Conservation (phyloP, 1,140 invertebrate genomes). For the Drosophila bipectinata region DNA sequence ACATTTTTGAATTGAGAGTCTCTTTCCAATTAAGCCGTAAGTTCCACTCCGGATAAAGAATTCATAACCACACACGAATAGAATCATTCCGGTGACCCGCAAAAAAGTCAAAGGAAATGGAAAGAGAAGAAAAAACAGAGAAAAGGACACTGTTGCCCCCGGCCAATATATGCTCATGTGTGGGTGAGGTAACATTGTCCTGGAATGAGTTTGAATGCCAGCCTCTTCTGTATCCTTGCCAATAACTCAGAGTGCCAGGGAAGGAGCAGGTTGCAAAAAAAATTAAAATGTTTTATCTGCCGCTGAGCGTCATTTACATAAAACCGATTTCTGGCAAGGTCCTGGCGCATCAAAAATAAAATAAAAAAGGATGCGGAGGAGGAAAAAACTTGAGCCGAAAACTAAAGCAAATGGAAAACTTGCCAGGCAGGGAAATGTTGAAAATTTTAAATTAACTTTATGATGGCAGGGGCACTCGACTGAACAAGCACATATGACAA, state of each 20-base stretch:
- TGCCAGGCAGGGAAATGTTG: conserved; percentile 15
- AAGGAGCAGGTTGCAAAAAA: conserved; percentile 5
- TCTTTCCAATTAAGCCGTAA: not conserved
- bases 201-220: conserved; percentile 53
- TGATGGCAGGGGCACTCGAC: conserved; percentile 60
- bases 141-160: conserved; percentile 6
- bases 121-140: not conserved
- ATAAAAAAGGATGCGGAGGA: not conserved
- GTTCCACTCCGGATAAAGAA: conserved; percentile 6
- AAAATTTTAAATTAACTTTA: conserved; percentile 75
- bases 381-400: conserved; percentile 35
- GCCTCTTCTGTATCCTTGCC: conserved; percentile 63
- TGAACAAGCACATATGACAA: conserved; percentile 65
- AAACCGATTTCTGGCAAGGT: conserved; percentile 65
- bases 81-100: conserved; percentile 32
- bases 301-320: conserved; percentile 67
- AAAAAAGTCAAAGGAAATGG: conserved; percentile 13
- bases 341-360: conserved; percentile 15
- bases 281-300: conserved; percentile 66
- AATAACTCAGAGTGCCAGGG: conserved; percentile 57
- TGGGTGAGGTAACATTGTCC: conserved; percentile 26
- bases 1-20: not conserved
- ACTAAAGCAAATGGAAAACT: conserved; percentile 54
- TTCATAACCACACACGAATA: conserved; percentile 24
- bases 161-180: conserved; percentile 20